phyloP scores from a whole-genome alignment of 2,888 invertebrate species.

The Monoplex corrugatus region DNA sequence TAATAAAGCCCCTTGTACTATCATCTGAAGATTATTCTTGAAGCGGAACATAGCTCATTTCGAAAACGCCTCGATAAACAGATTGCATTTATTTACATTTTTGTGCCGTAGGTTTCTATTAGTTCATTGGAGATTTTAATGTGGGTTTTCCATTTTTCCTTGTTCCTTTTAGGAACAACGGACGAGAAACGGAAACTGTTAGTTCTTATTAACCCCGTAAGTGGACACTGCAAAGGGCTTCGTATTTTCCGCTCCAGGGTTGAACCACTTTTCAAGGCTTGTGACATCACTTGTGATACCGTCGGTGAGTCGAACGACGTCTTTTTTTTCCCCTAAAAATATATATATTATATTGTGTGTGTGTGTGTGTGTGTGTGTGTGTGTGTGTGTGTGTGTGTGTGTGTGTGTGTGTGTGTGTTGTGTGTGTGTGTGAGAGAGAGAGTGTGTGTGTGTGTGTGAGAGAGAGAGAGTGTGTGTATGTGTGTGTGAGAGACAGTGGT shows the following conservation, averaged over 20 bases:
- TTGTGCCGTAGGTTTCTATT: no score
- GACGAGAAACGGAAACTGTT: background rate
- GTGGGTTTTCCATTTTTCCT: background rate
- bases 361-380: conserved; percentile 1
- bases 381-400: background rate
- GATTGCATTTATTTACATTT: no score
- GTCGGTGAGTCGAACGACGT: background rate
- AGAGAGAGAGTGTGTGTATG: no score
- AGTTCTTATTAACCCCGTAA: conserved; percentile 23
- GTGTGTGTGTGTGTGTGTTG: background rate
- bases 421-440: no score
- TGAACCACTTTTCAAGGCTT: background rate
- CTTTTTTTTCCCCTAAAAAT: background rate
- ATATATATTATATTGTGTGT: no score
- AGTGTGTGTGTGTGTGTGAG: no score
- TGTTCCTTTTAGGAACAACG: background rate
- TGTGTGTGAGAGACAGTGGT: no score
- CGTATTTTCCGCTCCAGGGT: background rate
- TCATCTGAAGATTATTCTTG: no score
- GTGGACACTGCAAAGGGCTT: background rate
- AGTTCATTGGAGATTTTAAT: no score
- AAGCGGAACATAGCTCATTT: no score
- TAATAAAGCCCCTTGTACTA: no score
- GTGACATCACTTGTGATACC: background rate
- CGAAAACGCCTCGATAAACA: no score